Evolutionary conservation across 2,888 invertebrate genomes (phyloP).

Genomic region (Pterostichus madidus): DNA sequence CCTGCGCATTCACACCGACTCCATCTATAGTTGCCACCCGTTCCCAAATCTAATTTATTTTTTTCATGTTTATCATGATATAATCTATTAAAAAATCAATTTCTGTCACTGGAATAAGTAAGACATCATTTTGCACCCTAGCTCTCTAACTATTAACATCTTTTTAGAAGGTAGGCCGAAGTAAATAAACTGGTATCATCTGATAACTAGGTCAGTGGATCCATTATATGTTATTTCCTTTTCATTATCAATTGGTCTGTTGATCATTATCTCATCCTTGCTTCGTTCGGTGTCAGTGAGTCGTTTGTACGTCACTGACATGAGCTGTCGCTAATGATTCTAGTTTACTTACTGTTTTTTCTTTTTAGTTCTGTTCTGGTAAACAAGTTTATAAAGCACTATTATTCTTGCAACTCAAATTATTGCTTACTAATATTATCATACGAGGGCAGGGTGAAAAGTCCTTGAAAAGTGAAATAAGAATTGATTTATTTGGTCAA

Average conservation of each 20-base stretch:
- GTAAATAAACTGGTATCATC: slow-evolving; percentile 23
- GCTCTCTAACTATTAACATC: too few species aligned
- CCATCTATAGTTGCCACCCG: too few species aligned
- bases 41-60: too few species aligned
- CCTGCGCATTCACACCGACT: too few species aligned
- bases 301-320: neutral
- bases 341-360: slow-evolving; percentile 13
- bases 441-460: too few species aligned
- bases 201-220: slow-evolving; percentile 43
- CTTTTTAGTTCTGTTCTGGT: slow-evolving; percentile 27
- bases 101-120: too few species aligned
- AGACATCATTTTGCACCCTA: too few species aligned
- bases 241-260: slow-evolving; percentile 40
- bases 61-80: too few species aligned
- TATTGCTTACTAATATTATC: too few species aligned
- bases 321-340: slow-evolving; percentile 33
- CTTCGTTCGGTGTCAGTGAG: neutral
- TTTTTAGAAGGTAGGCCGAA: slow-evolving; percentile 1
- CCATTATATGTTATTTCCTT: slow-evolving; percentile 46
- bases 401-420: neutral
- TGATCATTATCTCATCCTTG: slow-evolving; percentile 32
- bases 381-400: neutral
- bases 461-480: too few species aligned
- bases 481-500: too few species aligned
- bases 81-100: too few species aligned